Conservation (phyloP, 2,113 vertebrate genomes). For the Numenius arquata region DNA sequence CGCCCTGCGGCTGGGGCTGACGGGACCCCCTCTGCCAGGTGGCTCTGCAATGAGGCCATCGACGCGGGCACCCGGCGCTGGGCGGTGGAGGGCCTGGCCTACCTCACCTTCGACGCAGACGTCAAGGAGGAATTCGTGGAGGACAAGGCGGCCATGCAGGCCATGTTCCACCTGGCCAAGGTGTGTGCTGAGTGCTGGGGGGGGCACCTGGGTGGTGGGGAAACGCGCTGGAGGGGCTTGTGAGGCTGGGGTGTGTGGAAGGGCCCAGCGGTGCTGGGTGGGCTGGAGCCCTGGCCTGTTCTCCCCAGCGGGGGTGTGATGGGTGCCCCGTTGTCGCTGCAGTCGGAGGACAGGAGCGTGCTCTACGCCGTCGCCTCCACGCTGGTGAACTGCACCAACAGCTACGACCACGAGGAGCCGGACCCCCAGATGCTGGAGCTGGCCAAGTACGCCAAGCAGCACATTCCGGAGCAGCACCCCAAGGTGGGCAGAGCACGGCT, state of each 20-base stretch:
- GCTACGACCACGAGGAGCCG: constrained; percentile 91
- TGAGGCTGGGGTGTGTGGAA: too few species aligned
- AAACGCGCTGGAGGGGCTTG: accelerated
- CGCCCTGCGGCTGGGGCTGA: neutral
- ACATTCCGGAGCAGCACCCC: constrained; percentile 93
- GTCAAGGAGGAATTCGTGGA: constrained; percentile 96
- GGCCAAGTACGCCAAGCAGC: constrained; percentile 97
- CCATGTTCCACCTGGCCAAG: constrained; percentile 92
- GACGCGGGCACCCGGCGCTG: constrained; percentile 86
- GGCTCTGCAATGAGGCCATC: constrained; percentile 90
- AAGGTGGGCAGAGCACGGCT: constrained; percentile 74
- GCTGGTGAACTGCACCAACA: constrained; percentile 96
- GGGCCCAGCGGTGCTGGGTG: neutral
- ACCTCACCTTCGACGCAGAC: constrained; percentile 95
- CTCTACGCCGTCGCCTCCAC: constrained; percentile 92
- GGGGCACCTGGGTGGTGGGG: neutral
- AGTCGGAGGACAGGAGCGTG: constrained; percentile 93
- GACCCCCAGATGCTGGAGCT: constrained; percentile 97
- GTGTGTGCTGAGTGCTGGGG: constrained; percentile 12
- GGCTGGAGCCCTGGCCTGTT: neutral
- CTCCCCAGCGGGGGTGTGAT: neutral
- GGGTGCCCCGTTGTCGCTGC: neutral
- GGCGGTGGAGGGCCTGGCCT: constrained; percentile 96
- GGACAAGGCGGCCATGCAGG: constrained; percentile 86
- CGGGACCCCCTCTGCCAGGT: constrained; percentile 59